Base-by-base conservation (phyloP, 2,113 vertebrate species). In the Ornithorhynchus anatinus region DNA sequence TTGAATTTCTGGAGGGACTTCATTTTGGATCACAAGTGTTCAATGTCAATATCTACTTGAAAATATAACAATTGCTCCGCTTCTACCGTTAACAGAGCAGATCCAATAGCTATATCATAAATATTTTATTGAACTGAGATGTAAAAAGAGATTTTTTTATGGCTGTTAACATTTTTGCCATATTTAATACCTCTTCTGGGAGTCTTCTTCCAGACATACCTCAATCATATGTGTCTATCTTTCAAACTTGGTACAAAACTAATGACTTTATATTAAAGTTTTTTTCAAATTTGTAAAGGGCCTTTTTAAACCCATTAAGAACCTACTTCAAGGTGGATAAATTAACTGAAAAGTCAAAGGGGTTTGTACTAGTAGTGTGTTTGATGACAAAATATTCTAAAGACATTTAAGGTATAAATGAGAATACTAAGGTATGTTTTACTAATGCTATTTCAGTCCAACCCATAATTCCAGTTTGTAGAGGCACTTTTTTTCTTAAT, bases 241-340 rank as follows among this genome's bases (percentile, higher is more conserved):
- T 85, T 89, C 88, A 87, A 90, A 81, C 79, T 86, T 84, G 75
- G 76, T 75, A 31, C 61, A 77, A 82, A 68, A 82, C 5, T 3
- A 88, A 82, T 77, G 65, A 63, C 79, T 86, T 89, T 33, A 85
- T 80, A 79, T 81, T 79, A 68, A 87, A 68, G n/a, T n/a, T n/a
- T 79, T 61, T 81, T 71, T 38, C 84, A 79, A 82, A 85, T 43
- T 62, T 72, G 37, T 62, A 36, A 69, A 59, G 66, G 81, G 81
- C 50, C 53, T 59, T 57, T 39, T 22, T 20, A 69, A 75, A 45
- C 23, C 65, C 9, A 20, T 52, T 82, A 64, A 60, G 16, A 54
- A 33, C 47, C 40, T 79, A 44, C 58, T 10, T 14, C 5, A 23
- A 79, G 54, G 23, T 72, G 27, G 53, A 29, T 65, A 68, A 33